phyloP scores from a whole-genome alignment of 2,113 vertebrate species.

The Ptyas mucosa region DNA sequence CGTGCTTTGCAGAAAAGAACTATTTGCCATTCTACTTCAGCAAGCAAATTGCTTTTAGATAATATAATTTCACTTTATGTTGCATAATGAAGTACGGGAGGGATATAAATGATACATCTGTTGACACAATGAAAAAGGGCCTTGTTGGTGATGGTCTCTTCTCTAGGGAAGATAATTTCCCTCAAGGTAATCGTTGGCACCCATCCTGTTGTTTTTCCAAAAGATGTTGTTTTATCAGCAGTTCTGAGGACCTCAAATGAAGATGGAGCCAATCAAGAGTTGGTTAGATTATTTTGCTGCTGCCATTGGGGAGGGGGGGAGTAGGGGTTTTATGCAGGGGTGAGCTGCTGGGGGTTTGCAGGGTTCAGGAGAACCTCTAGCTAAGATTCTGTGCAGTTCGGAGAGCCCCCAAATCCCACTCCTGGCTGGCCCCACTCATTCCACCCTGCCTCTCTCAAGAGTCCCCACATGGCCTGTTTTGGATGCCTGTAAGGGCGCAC shows the following conservation, averaged over 20 bases:
- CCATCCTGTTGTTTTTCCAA: neutral
- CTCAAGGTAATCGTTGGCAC: neutral
- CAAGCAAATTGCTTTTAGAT: neutral
- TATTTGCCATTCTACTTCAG: neutral
- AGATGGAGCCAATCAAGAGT: neutral
- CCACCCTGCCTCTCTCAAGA: no score
- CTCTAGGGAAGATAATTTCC: neutral
- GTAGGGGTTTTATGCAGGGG: neutral
- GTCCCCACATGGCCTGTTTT: no score
- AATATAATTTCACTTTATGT: neutral
- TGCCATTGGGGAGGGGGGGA: neutral
- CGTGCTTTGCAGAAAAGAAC: neutral
- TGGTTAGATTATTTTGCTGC: neutral
- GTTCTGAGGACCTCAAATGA: neutral
- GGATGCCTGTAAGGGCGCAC: no score
- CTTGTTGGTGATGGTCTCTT: neutral
- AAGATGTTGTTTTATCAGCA: neutral
- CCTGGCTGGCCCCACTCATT: no score
- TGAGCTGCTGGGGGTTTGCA: no score
- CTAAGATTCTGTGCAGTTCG: no score
- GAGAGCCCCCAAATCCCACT: no score
- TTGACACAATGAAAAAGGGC: neutral
- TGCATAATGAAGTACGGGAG: neutral
- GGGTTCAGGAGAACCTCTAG: no score
- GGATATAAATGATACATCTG: neutral